Evolutionary conservation across 2,888 invertebrate genomes (phyloP), one percentile per base, ranked within the genome.

Genomic region (Brachypalpus laphriformis): DNA sequence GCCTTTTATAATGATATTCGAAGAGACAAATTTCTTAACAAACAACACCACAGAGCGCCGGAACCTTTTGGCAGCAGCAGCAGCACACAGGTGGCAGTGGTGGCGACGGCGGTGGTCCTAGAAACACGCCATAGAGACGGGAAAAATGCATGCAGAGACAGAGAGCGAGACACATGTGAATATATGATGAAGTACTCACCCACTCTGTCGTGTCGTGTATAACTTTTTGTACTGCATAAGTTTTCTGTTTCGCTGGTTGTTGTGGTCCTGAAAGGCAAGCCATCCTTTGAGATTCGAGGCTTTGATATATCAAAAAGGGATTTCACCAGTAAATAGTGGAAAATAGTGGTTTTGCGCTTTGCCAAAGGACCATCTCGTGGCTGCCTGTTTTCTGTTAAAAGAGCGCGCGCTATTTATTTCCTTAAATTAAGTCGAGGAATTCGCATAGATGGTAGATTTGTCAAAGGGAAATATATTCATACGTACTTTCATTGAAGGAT

Each of bases 11-110:
- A 82, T 82, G 70, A 56, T 65, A 82, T 82, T 82, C 76, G 76
- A 70, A 76, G 63, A 82, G 82, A 70, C 82, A 82, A 82, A 82
- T 82, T 70, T 76, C 70, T 65, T 70, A 76, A 82, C 82, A 82
- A 82, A 76, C 82, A 42, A 70, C 82, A 82, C 70, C 61, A 22
- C 42, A 80, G 37, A 37, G 49, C 37, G 47, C 11, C 59, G 42
- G 40, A 28, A 31, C 72, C 61, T 47, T 59, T 34, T 47, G 22
- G 20, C 7, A 3, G 25, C 6, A 2, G 25, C 25, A 25, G 37
- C 18, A 59, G 14, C 47, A 57, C 49, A 57, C 18, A 31, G 31
- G 31, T 42, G 8, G 20, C 25, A 1, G 40, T 25, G 47, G 8
- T 0, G 9, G 14, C 25, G 0, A 22, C 28, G 47, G 8, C 0